Conservation (phyloP, 2,113 vertebrate species). For the Urocitellus parryii region DNA sequence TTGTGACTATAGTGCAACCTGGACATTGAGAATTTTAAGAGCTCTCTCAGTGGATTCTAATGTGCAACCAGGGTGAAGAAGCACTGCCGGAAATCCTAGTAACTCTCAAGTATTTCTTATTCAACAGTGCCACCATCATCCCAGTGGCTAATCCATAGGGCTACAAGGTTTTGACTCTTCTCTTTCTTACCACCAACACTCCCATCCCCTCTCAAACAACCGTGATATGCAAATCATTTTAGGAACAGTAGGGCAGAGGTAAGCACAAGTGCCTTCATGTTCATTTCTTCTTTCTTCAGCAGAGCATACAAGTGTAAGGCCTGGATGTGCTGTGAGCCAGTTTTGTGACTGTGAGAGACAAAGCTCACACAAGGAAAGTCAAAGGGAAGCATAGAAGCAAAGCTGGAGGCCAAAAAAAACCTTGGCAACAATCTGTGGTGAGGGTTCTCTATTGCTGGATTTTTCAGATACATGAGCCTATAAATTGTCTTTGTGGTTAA, state of each 20-base stretch:
- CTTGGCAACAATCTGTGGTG: neutral
- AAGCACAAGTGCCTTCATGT: neutral
- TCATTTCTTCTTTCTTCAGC: neutral
- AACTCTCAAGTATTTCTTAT: neutral
- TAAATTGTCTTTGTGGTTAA: neutral
- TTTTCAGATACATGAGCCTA: neutral
- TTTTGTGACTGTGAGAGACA: neutral
- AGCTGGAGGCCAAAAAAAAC: neutral
- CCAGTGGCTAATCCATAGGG: neutral
- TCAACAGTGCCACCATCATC: neutral
- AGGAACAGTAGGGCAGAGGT: neutral
- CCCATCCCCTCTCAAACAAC: neutral
- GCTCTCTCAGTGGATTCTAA: neutral
- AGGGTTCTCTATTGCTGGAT: neutral
- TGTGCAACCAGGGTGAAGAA: neutral
- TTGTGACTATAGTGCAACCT: neutral
- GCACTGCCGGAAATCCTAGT: neutral
- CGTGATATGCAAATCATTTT: neutral
- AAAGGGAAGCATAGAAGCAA: neutral
- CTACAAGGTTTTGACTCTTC: neutral
- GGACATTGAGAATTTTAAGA: neutral
- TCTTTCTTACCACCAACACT: neutral
- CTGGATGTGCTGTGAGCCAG: neutral
- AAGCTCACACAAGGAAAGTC: neutral
- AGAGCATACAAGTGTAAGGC: neutral